Base-by-base conservation (phyloP, 2,113 vertebrate genomes). In the Esox niger region DNA sequence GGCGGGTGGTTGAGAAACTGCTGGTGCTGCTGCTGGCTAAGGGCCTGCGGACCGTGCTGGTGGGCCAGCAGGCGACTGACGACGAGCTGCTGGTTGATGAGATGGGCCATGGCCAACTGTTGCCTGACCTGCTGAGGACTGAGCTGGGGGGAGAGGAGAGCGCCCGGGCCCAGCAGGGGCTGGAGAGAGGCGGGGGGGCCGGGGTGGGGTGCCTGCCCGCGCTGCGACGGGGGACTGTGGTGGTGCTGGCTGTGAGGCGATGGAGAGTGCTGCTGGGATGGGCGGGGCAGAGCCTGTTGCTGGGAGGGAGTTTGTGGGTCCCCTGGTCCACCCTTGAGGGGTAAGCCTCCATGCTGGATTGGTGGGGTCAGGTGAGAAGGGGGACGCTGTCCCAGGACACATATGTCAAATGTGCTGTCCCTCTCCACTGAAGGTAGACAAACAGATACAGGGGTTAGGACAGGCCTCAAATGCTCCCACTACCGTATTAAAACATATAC, bases 21-120 rank as follows among this genome's bases (percentile, higher is more conserved):
- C 80, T 94, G 94, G 87, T 93, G 92, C 83, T 93, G 92, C 82
- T 94, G 93, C 80, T 94, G 94, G 87, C 93, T 92, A 82, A 93
- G 92, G 79, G 90, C 92, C 62, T 94, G 93, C 91, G 35, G 69
- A 54, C 49, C n/a, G 59, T 94, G 94, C 82, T 94, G 93, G 87
- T 95, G 93, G 70, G 93, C 93, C 84, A 95, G 55, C 1, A 95
- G 91, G 33, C 94, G 89, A 84, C 94, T 95, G 59, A 95, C 93
- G 30, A 93, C 94, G 30, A 95, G 92, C 86, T 94, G 94, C 33
- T 95, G 94, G 87, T 95, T 95, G 85, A 95, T 93, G 85, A 95
- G 89, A 66, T 95, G 94, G 72, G 94, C 94, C 93, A 95, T 94
- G 6, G 94, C 93, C 79, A 95, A 92, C 80, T 95, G 94, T 74